Evolutionary conservation across 2,113 vertebrate genomes (phyloP).

Genomic region (Salvator merianae): DNA sequence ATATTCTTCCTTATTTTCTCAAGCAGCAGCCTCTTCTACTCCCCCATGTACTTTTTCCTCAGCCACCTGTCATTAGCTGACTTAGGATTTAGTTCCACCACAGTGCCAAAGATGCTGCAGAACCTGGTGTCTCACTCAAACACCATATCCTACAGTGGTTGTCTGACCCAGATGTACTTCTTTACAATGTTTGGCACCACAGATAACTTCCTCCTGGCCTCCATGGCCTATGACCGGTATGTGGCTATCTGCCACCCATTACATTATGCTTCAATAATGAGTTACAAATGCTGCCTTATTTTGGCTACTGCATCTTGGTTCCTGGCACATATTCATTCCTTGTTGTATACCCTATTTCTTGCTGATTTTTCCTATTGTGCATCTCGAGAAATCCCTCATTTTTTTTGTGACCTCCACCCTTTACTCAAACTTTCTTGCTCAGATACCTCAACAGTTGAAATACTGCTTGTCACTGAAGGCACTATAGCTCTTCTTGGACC

Average conservation of each 20-base stretch:
- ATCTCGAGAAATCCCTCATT: slow-evolving; percentile 46
- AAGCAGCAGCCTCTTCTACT: slow-evolving; percentile 26
- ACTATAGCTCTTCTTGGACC: slow-evolving; percentile 49
- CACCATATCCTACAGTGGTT: slow-evolving; percentile 36
- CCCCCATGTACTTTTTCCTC: slow-evolving; percentile 52
- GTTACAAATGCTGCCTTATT: too few species aligned
- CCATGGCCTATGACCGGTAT: slow-evolving; percentile 54
- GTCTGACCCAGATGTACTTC: too few species aligned
- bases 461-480: slow-evolving; percentile 39
- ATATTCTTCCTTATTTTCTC: slow-evolving; percentile 37
- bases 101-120: slow-evolving; percentile 42
- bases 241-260: too few species aligned
- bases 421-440: too few species aligned
- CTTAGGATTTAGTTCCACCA: too few species aligned
- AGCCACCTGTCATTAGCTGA: too few species aligned
- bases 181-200: slow-evolving; percentile 38
- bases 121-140: slow-evolving; percentile 24
- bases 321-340: slow-evolving; percentile 38
- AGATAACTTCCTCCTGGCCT: slow-evolving; percentile 46
- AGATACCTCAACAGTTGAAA: slow-evolving; percentile 30
- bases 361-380: slow-evolving; percentile 43
- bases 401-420: slow-evolving; percentile 55
- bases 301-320: slow-evolving; percentile 7
- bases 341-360: slow-evolving; percentile 37
- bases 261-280: too few species aligned